Evolutionary conservation across 2,113 vertebrate genomes (phyloP), one percentile per base, ranked within the genome.

Genomic region (Enhydra lutris): DNA sequence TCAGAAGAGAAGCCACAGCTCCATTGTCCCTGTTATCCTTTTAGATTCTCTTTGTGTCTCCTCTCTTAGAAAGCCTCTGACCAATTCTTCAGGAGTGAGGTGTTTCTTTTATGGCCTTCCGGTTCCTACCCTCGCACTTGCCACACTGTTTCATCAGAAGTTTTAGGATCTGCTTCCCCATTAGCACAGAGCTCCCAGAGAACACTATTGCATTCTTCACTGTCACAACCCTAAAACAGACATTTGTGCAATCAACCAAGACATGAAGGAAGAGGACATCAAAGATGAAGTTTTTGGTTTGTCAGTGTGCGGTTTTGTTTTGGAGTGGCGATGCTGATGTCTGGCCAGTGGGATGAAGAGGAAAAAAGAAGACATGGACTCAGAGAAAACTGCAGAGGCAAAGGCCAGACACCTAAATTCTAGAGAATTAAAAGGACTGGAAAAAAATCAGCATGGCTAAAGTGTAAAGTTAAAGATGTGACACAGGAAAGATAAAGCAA

Each of bases 381-480:
- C 36, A 73, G 61, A 73, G 69, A 39, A 71, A 61, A 47, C 24
- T 45, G 6, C 36, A 67, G 6, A 17, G 24, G 21, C 17, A 36
- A 67, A 36, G 36, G 11, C 42, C 29, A 47, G 47, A 73, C 10
- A 10, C 1, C 50, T 34, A 65, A 63, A 71, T 29, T 67, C 36
- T 65, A 45, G 21, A 50, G 47, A 87, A 63, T n/a, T 31, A 36
- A 50, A 65, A 15, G 23, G 52, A 39, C 11, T 4, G 3, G 21
- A 52, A 89, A 57, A 59, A 87, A 76, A 42, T 18, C 57, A 15
- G 14, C 39, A 26, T 4, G 10, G 57, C 57, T 34, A 4, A 8
- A 47, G 20, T 2, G 17, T 0, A n/a, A 47, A n/a, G 1, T 26
- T 71, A 45, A 74, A 36, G 57, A 11, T 17, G 29, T 1, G 31